Evolutionary conservation across 92 coral and sea anemone genomes (phyloP).

Genomic region (Hydrozoanthus gracilis): DNA sequence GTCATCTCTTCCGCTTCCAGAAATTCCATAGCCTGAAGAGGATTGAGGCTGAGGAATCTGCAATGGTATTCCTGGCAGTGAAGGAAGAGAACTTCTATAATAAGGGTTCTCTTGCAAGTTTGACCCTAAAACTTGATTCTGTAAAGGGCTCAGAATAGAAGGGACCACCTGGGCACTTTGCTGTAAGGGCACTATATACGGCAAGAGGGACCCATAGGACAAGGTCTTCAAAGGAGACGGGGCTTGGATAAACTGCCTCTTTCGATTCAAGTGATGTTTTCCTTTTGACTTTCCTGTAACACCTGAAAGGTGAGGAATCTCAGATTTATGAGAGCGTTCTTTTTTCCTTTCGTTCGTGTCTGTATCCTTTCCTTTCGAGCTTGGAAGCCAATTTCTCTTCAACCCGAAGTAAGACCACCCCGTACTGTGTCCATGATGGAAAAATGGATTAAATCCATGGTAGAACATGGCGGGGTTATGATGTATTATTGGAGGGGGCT

Average conservation of each 20-base stretch:
- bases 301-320: constrained; percentile 57
- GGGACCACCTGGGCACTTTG: constrained; percentile 51
- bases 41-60: constrained; percentile 31
- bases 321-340: constrained; percentile 72
- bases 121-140: neutral
- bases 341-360: constrained; percentile 34
- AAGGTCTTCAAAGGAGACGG: constrained; percentile 63
- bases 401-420: constrained; percentile 81
- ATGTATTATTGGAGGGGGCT: constrained; percentile 80
- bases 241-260: constrained; percentile 81
- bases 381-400: constrained; percentile 75
- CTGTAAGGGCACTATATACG: constrained; percentile 55
- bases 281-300: neutral
- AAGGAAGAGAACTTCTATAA: constrained; percentile 39
- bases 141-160: constrained; percentile 13
- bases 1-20: constrained; percentile 1
- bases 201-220: constrained; percentile 33
- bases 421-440: constrained; percentile 63
- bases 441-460: neutral
- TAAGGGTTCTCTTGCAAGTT: constrained; percentile 49
- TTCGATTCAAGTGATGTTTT: constrained; percentile 34
- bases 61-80: constrained; percentile 38
- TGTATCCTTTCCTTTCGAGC: neutral
- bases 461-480: constrained; percentile 80
- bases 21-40: constrained; percentile 6